Base-by-base conservation (phyloP, 2,113 vertebrate genomes). In the Dipodomys spectabilis region DNA sequence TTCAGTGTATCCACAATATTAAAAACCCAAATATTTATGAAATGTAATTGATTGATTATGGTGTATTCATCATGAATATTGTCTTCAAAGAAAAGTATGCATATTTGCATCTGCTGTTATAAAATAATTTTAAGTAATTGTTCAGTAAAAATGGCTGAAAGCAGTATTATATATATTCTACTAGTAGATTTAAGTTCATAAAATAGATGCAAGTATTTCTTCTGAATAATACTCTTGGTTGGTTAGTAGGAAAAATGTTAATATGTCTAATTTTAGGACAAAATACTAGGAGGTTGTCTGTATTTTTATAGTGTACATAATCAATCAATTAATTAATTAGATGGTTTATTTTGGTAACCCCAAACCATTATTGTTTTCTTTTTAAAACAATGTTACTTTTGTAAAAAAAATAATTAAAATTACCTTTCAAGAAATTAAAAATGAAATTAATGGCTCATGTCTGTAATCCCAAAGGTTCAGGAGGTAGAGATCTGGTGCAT, bases 121-220 rank as follows among this genome's bases (percentile, higher is more conserved):
- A 18, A 15, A 68, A 75, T 30, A 7, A 73, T 49, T 89, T 74
- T 39, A 93, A 53, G 53, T 45, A 81, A 74, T 32, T 84, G 30
- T 67, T 92, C 62, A 80, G 6, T 86, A 68, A 81, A 82, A 39
- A 65, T 78, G 85, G 30, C 53, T 88, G 94, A 69, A 79, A 74
- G 57, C 28, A 62, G 0, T 9, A 57, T 62, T 62, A 10, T 69
- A 77, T 15, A 12, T 82, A 79, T 69, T 79, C 74, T 77, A 82
- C 7, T 3, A 77, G 44, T 1, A 67, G 4, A 79, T 83, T 13
- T 87, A 6, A 89, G 62, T 69, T 84, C 85, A 16, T 82, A 81
- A 78, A 64, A 35, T 69, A 32, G 22, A 69, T 32, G 71, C 1
- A 68, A 18, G 53, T 82, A n/a, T 12, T 94, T 12, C 3, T 60